Evolutionary conservation across 2,888 invertebrate genomes (phyloP), one percentile per base, ranked within the genome.

Genomic region (Ophion costatus): DNA sequence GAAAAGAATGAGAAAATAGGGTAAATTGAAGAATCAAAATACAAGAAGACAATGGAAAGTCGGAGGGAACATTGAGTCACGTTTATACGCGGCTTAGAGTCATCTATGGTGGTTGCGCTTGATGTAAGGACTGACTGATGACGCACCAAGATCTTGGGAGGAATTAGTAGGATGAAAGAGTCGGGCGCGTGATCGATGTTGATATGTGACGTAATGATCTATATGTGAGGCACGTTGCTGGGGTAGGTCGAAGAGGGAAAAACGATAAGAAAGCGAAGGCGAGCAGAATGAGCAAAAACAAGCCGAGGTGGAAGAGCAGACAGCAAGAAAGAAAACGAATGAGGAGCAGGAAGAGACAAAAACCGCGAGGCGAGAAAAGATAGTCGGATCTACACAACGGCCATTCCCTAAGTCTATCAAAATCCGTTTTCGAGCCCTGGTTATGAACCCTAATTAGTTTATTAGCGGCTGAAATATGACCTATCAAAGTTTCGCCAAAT

Each of bases 21-120:
- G 11, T 56, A 78, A 73, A 82, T 82, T 67, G 78, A 78, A 78
- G 61, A 51, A 78, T 78, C 78, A 10, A 51, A 73, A 61, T 74
- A 74, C 29, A 24, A n/a, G 67, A 24, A 38, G 73, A 85, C 82
- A 82, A 82, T 80, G 69, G 79, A 24, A 63, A 76, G 63, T 14
- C 56, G 33, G 24, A 29, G 79, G 59, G 73, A 66, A 64, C 66
- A 82, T 67, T 38, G 59, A 77, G 59, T 59, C 22, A 14, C 51
- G 10, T 20, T 24, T 24, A n/a, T 17, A 42, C 14, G 0, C 24
- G 10, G n/a, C 24, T 45, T 3, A 9, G 4, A 10, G n/a, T 5
- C 45, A 64, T 64, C 63, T 42, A 7, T 14, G 29, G 3, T 17
- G 5, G 51, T 38, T 45, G 45, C 51, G 51, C 11, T 51, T 51